A percentile compares a stretch with the other conserved stretches of the same genome.
Evolutionary conservation across 1,140 invertebrate species (phyloP).

Genomic region (Epicauta chinensis): DNA sequence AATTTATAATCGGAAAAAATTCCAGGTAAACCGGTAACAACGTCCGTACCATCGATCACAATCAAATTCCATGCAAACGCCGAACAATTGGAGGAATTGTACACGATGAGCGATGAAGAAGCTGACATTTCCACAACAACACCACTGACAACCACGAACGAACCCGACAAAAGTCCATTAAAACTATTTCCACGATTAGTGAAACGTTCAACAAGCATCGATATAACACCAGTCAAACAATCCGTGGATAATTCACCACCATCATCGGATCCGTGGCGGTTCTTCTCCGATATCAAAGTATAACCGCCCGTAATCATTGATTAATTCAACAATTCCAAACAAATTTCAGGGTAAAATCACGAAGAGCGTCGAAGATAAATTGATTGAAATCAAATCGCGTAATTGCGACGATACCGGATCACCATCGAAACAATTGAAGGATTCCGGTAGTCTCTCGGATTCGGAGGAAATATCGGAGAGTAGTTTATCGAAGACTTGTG

Average conservation of each 20-base stretch:
- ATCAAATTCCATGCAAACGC: conserved; percentile 66
- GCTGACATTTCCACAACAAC: conserved; percentile 4
- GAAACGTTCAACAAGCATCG: conserved; percentile 44
- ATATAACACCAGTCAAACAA: conserved; percentile 33
- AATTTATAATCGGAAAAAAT: not conserved
- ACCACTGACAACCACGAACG: not conserved
- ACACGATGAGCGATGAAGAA: conserved; percentile 53
- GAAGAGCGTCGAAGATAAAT: conserved; percentile 58
- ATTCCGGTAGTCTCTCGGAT: conserved; percentile 51
- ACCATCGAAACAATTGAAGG: conserved; percentile 41
- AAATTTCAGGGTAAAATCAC: conserved; percentile 49
- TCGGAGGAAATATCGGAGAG: conserved; percentile 48
- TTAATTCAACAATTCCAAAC: no score
- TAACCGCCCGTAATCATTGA: conserved; percentile 1
- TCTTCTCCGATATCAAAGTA: conserved; percentile 49
- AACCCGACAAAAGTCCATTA: conserved; percentile 34
- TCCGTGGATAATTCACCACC: conserved; percentile 42
- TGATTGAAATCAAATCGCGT: conserved; percentile 51
- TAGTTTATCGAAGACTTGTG: conserved; percentile 40
- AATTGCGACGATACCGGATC: conserved; percentile 34
- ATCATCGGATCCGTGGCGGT: conserved; percentile 49
- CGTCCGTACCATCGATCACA: conserved; percentile 52
- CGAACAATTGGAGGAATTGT: conserved; percentile 63
- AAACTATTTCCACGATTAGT: conserved; percentile 37
- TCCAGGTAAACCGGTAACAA: conserved; percentile 58